These are phyloP conservation scores for Zosterops pallidus DNA, from an alignment of 2,113 vertebrate species.

Conservation along the genomic window DNA sequence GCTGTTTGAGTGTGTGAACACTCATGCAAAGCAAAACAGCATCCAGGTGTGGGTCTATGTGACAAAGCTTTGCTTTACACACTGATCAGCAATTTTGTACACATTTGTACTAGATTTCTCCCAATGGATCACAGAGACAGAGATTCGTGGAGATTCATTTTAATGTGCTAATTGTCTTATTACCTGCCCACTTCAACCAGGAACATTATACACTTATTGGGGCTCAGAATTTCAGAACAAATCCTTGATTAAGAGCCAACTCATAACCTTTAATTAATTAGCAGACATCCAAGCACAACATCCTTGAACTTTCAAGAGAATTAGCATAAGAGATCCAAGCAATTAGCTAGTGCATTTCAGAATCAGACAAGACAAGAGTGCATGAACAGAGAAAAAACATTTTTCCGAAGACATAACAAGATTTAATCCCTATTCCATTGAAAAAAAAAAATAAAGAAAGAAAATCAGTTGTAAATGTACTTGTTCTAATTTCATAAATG, in stretches of 20 bases:
- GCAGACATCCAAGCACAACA: constrained; percentile 69
- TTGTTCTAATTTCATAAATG: not conserved
- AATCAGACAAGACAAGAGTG: constrained; percentile 45
- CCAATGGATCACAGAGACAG: not conserved
- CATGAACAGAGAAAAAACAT: not conserved
- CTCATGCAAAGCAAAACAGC: not conserved
- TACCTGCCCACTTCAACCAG: not conserved
- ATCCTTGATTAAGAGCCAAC: constrained; percentile 69
- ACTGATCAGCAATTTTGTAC: not conserved
- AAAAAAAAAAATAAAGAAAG: not conserved
- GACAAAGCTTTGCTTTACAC: not conserved
- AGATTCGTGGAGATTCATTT: not conserved
- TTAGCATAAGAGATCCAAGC: constrained; percentile 67
- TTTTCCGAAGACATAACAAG: constrained; percentile 7
- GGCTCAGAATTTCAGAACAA: constrained; percentile 42
- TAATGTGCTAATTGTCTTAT: not conserved
- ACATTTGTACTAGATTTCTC: not conserved
- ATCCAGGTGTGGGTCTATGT: fast-evolving
- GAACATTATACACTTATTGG: not conserved
- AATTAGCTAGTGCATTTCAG: constrained; percentile 72
- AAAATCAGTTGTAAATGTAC: not conserved
- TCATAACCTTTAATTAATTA: constrained; percentile 77
- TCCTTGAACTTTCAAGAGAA: constrained; percentile 75
- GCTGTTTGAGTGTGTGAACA: not conserved
- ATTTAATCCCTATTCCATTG: not conserved